These are phyloP conservation scores for Eupithecia subfuscata DNA, from an alignment of 2,888 invertebrate species.

Conservation along the genomic window DNA sequence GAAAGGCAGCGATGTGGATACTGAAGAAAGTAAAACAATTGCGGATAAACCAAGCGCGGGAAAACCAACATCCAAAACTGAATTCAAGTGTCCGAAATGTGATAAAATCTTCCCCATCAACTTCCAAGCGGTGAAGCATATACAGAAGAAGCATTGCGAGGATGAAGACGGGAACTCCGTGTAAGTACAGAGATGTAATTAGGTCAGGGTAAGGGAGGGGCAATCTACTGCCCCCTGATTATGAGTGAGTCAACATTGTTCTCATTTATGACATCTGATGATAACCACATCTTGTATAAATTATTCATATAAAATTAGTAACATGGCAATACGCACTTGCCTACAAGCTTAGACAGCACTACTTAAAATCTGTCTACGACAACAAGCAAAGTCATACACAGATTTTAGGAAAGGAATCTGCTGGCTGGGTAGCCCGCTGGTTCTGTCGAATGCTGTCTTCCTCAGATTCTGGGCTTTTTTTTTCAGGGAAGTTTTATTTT, in stretches of 20 bases:
- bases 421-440: background rate
- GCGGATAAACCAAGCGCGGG: too few species aligned
- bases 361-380: too few species aligned
- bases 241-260: background rate
- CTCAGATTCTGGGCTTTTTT: background rate
- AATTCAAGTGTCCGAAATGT: slow-evolving; percentile 69
- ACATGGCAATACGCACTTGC: background rate
- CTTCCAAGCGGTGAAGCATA: slow-evolving; percentile 64
- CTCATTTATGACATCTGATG: background rate
- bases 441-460: background rate
- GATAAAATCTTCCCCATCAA: slow-evolving; percentile 53
- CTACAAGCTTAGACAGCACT: background rate
- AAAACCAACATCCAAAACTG: slow-evolving; percentile 40
- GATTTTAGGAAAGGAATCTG: background rate
- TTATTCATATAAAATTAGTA: background rate
- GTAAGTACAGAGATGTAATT: slow-evolving; percentile 56
- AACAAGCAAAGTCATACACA: background rate
- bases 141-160: slow-evolving; percentile 63
- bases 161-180: slow-evolving; percentile 52
- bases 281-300: background rate
- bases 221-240: background rate
- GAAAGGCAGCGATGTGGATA: slow-evolving; percentile 17
- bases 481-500: too few species aligned
- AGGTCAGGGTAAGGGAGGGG: slow-evolving; percentile 14
- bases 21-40: slow-evolving; percentile 19